phyloP scores from a whole-genome alignment of 2,797 vertebrate genomes.

The Falco cherrug region DNA sequence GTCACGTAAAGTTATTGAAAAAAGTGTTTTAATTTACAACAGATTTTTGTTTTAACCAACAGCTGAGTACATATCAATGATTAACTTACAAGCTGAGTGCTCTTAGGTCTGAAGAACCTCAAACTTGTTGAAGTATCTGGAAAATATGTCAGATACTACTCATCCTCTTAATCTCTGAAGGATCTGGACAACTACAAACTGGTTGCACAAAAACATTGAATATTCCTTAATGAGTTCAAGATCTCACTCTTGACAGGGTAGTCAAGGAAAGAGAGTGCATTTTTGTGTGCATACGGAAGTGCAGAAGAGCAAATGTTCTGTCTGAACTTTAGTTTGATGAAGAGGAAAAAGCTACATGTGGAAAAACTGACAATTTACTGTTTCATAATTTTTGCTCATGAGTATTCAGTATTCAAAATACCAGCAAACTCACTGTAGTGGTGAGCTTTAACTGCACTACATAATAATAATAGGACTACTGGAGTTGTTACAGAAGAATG shows the following conservation, averaged over 20 bases:
- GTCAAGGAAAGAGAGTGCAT: neutral
- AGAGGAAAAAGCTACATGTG: neutral
- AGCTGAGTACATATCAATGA: constrained; percentile 24
- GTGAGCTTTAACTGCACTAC: neutral
- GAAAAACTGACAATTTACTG: neutral
- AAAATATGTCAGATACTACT: neutral
- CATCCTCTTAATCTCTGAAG: neutral
- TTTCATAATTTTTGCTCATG: neutral
- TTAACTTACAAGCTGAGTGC: constrained; percentile 18
- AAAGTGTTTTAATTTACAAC: constrained; percentile 44
- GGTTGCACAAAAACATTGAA: neutral
- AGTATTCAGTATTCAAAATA: neutral
- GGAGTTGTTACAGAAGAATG: neutral
- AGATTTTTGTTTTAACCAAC: constrained; percentile 55
- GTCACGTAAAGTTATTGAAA: constrained; percentile 14
- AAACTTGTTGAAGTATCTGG: constrained; percentile 16
- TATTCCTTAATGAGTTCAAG: neutral
- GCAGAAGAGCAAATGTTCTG: neutral
- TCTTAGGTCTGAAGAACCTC: constrained; percentile 12
- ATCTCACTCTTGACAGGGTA: neutral
- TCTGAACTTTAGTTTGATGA: neutral
- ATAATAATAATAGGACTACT: neutral
- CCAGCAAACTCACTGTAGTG: neutral
- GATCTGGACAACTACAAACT: neutral
- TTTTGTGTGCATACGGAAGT: neutral